phyloP scores from a whole-genome alignment of 1,140 invertebrate genomes.

The Caerostris extrusa region DNA sequence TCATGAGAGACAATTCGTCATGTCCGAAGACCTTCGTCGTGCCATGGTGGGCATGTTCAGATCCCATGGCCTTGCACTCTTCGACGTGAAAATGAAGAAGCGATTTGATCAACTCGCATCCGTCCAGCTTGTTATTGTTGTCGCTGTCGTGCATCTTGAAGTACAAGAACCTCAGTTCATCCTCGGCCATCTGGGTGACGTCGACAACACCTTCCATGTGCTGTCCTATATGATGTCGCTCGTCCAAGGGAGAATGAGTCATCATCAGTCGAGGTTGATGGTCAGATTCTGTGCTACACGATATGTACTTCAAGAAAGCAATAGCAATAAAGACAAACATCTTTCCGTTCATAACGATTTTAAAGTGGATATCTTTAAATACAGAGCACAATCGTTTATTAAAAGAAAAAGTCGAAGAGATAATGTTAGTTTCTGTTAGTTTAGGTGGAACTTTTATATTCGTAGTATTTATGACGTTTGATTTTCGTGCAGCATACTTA shows the following conservation, averaged over 20 bases:
- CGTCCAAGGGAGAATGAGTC: not conserved
- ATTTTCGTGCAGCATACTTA: not conserved
- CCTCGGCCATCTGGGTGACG: conserved; percentile 4
- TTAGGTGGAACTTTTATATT: not conserved
- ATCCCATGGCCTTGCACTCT: conserved; percentile 20
- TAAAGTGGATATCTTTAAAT: not conserved
- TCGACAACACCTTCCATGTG: conserved; percentile 51
- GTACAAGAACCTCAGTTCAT: conserved; percentile 42
- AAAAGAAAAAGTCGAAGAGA: not conserved
- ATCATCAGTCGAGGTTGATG: not conserved
- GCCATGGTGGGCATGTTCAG: conserved; percentile 44
- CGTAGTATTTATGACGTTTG: not conserved
- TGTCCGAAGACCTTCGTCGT: conserved; percentile 92
- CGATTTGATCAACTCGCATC: conserved; percentile 95
- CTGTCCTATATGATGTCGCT: not conserved
- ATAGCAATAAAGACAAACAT: not conserved
- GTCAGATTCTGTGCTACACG: not conserved
- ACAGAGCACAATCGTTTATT: not conserved
- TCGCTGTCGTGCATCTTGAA: conserved; percentile 92
- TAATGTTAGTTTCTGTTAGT: fast-evolving
- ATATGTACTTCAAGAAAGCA: not conserved
- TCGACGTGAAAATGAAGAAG: conserved; percentile 80
- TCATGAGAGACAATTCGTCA: conserved; percentile 92
- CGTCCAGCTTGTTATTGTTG: conserved; percentile 96
- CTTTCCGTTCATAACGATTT: not conserved